phyloP scores from a whole-genome alignment of 2,888 invertebrate genomes.

The Lordiphosa fenestrarum region DNA sequence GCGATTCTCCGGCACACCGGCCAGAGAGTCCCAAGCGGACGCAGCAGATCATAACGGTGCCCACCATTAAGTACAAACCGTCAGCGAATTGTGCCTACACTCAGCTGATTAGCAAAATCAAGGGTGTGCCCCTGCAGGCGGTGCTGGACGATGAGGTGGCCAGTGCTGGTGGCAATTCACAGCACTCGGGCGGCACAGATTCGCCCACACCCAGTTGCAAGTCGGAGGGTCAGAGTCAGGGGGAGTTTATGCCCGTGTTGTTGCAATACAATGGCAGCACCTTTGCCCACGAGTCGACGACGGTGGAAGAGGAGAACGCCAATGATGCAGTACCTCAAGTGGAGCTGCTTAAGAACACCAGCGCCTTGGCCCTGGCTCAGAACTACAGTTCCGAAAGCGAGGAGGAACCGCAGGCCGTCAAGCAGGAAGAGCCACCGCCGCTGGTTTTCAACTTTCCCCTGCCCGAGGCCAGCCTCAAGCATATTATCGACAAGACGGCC shows the following conservation, averaged over 20 bases:
- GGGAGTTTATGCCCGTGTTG: constrained; percentile 75
- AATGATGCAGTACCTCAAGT: constrained; percentile 61
- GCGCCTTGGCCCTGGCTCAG: constrained; percentile 82
- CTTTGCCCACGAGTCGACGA: constrained; percentile 54
- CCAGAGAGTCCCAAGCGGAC: constrained; percentile 23
- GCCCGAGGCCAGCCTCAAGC: constrained; percentile 91
- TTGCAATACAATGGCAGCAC: constrained; percentile 76
- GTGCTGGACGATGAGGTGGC: constrained; percentile 65
- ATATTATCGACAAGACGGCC: constrained; percentile 98
- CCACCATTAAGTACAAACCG: constrained; percentile 88
- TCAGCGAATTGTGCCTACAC: constrained; percentile 93
- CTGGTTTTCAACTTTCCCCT: constrained; percentile 80
- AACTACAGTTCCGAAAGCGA: constrained; percentile 82
- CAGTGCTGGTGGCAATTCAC: constrained; percentile 35
- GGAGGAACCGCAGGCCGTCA: constrained; percentile 80
- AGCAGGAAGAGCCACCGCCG: constrained; percentile 5
- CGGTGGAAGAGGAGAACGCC: constrained; percentile 25
- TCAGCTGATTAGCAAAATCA: constrained; percentile 92
- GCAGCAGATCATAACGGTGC: constrained; percentile 79
- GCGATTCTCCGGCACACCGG: neutral
- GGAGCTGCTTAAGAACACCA: constrained; percentile 77
- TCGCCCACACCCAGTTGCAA: constrained; percentile 58
- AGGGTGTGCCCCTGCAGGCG: constrained; percentile 83
- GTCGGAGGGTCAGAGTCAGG: constrained; percentile 49
- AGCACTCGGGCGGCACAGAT: constrained; percentile 54